Base-by-base conservation (phyloP, 2,888 invertebrate genomes). In the Ormia ochracea region DNA sequence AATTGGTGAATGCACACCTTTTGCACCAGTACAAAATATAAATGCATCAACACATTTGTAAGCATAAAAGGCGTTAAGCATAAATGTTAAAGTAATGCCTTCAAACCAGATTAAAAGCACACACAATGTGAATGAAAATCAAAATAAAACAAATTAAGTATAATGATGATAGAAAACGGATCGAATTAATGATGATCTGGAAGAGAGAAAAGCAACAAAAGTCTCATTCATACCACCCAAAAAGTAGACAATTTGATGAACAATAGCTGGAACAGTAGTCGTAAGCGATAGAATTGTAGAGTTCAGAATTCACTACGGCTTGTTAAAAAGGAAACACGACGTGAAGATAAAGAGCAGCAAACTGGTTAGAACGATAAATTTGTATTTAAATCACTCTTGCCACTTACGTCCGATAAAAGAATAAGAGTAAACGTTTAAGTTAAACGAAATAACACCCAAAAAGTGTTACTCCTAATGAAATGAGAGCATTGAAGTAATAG, bases 131-230 rank as follows among this genome's bases (percentile, higher is more conserved):
- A 70, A 56, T 50, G 17, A 33, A 36, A 78, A 45, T 48, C 38
- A 56, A 43, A 36, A 17, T 65, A 56, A 79, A 74, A 17, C 58
- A 61, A 79, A 74, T 28, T 56, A 31, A 23, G 38, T 26, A 45
- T 41, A 4, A 45, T 56, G 59, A 61, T 43, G 59, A 58, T 14
- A 21, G 58, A 58, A 68, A 68, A 19, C 36, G 59, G 68, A 45
- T 76, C 61, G 48, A 69, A 61, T 76, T 69, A 76, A 76, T 61
- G 61, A 74, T 28, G 45, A 45, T 61, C 43, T 68, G 68, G 54
- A 68, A 38, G 38, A 45, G 14, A 58, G 26, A 58, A 70, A 36
- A 63, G 56, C n/a, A 52, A 36, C 31, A 61, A 21, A 41, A 68
- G 65, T 54, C 9, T 28, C 50, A 50, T 31, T 54, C 17, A 66